Percentiles rank a stretch among this genome's conserved stretches.
These are phyloP conservation scores for Lacerta bilineata DNA, from an alignment of 2,797 vertebrate genomes.

Conservation along the genomic window DNA sequence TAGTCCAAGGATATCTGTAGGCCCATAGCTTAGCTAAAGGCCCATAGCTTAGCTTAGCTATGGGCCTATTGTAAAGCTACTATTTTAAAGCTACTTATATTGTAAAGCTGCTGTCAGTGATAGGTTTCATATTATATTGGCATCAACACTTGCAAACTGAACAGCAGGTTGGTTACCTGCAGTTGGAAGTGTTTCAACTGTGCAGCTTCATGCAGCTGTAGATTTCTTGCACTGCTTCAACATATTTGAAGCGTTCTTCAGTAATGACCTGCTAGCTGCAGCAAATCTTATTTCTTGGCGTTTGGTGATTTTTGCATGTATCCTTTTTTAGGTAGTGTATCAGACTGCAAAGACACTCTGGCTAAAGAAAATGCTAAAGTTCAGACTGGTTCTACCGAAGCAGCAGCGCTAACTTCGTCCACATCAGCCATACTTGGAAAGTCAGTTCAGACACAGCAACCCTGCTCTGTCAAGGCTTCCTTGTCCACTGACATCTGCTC, in stretches of 20 bases:
- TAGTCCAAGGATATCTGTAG: no score
- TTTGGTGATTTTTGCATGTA: constrained; percentile 51
- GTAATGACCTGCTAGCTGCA: fast-evolving
- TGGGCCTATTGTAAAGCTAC: no score
- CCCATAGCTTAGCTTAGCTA: not conserved
- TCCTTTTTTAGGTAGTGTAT: constrained; percentile 79
- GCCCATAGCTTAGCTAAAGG: not conserved
- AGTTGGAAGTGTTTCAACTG: not conserved
- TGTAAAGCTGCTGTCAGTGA: not conserved
- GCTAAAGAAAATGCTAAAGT: constrained; percentile 82
- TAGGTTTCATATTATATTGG: constrained; percentile 20
- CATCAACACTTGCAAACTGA: not conserved
- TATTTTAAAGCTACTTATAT: not conserved
- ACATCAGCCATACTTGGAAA: constrained; percentile 76
- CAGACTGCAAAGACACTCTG: constrained; percentile 84
- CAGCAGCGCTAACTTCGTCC: constrained; percentile 80
- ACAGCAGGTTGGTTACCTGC: fast-evolving
- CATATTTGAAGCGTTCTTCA: fast-evolving
- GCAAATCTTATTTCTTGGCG: fast-evolving
- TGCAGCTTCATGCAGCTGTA: not conserved
- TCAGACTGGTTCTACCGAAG: constrained; percentile 79
- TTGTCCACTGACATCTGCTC: constrained; percentile 96
- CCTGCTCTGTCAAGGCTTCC: constrained; percentile 97
- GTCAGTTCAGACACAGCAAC: constrained; percentile 97
- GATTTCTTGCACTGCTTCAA: fast-evolving